Evolutionary conservation across 2,113 vertebrate species (phyloP).

Genomic region (Caranx melampygus): DNA sequence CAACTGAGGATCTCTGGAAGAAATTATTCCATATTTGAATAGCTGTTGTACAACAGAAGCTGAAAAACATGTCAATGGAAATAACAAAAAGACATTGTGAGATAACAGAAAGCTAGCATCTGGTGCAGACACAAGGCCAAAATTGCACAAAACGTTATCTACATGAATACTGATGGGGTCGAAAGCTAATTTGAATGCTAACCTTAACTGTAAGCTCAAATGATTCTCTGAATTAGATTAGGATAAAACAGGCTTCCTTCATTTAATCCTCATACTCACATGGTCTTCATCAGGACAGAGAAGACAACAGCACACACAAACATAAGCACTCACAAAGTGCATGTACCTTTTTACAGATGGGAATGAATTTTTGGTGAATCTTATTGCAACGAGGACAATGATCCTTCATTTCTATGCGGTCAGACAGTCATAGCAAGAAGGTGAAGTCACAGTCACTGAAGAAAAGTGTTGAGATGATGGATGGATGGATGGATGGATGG

Average conservation of each 20-base stretch:
- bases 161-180: background rate
- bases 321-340: background rate
- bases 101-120: background rate
- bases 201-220: background rate
- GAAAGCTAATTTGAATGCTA: conserved; percentile 18
- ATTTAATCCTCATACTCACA: background rate
- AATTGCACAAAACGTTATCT: background rate
- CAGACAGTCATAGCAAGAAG: conserved; percentile 27
- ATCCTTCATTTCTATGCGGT: background rate
- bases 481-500: conserved; percentile 26
- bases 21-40: background rate
- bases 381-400: background rate
- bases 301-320: conserved; percentile 7
- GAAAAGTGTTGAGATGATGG: conserved; percentile 41
- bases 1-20: background rate
- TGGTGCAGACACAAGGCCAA: background rate
- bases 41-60: background rate
- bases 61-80: background rate
- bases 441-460: conserved; percentile 52
- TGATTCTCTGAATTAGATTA: background rate
- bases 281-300: conserved; percentile 11
- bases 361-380: background rate
- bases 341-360: background rate
- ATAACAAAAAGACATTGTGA: background rate
- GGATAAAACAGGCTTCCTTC: background rate